Conservation (phyloP, 2,797 vertebrate species). For the Paedocypris micromegethes region DNA sequence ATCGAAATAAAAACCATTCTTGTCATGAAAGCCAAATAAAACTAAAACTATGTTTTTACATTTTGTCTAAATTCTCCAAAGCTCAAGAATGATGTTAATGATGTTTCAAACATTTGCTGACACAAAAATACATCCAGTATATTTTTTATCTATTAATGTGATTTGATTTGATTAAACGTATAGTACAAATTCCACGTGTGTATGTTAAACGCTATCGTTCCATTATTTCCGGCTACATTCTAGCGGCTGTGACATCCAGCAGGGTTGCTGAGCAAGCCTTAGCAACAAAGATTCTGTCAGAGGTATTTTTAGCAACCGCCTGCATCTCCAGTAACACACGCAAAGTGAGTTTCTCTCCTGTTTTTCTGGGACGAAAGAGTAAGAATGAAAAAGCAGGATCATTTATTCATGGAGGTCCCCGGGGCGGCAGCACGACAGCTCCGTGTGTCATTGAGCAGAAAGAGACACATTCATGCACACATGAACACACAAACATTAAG, state of each 20-base stretch:
- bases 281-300: constrained; percentile 71
- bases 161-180: too few species aligned
- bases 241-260: constrained; percentile 53
- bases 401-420: constrained; percentile 57
- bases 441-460: constrained; percentile 44
- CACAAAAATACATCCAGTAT: too few species aligned
- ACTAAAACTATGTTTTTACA: too few species aligned
- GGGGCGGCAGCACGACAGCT: constrained; percentile 21
- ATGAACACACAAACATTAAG: constrained; percentile 17
- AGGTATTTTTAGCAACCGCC: constrained; percentile 74
- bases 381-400: constrained; percentile 46
- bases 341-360: constrained; percentile 48
- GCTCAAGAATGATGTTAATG: too few species aligned
- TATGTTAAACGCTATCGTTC: not conserved
- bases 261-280: constrained; percentile 67
- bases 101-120: too few species aligned
- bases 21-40: too few species aligned
- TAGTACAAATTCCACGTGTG: too few species aligned
- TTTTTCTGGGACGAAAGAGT: constrained; percentile 50
- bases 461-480: constrained; percentile 12
- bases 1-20: too few species aligned
- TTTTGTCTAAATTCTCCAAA: too few species aligned
- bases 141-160: too few species aligned
- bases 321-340: constrained; percentile 56
- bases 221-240: constrained; percentile 8